These are phyloP conservation scores for Riparia riparia DNA, from an alignment of 2,113 vertebrate genomes.

Conservation along the genomic window DNA sequence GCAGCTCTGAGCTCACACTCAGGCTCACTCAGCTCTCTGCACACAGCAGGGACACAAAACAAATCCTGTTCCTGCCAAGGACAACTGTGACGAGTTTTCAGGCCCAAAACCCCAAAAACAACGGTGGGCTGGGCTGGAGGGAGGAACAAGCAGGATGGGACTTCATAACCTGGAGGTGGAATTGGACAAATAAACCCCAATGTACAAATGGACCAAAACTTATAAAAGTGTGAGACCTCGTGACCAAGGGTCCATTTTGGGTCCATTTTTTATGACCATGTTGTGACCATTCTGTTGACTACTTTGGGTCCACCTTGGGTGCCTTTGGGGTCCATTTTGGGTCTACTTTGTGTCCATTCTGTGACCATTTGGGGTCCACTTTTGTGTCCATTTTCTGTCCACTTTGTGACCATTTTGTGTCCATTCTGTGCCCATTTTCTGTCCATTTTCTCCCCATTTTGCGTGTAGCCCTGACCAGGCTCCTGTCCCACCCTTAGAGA, in stretches of 20 bases:
- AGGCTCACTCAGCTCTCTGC: too few relatives aligned
- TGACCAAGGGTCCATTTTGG: too few relatives aligned
- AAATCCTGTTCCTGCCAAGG: neutral
- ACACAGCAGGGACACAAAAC: neutral
- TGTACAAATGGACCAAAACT: neutral
- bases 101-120: neutral
- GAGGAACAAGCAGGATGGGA: neutral
- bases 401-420: too few relatives aligned
- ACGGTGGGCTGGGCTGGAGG: too few relatives aligned
- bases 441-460: too few relatives aligned
- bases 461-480: neutral
- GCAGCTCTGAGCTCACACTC: neutral
- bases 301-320: neutral
- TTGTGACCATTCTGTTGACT: too few relatives aligned
- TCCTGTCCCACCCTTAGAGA: neutral
- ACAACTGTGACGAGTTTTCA: neutral
- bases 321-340: too few relatives aligned
- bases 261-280: too few relatives aligned
- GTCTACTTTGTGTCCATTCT: too few relatives aligned
- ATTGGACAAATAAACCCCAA: neutral
- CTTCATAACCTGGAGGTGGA: neutral
- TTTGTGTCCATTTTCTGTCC: too few relatives aligned
- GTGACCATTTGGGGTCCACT: too few relatives aligned
- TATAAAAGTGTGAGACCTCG: neutral
- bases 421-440: too few relatives aligned